Percentiles rank a stretch among this genome's conserved stretches.
Evolutionary conservation across 2,113 vertebrate species (phyloP).

Genomic region (Colistium nudipinnis): DNA sequence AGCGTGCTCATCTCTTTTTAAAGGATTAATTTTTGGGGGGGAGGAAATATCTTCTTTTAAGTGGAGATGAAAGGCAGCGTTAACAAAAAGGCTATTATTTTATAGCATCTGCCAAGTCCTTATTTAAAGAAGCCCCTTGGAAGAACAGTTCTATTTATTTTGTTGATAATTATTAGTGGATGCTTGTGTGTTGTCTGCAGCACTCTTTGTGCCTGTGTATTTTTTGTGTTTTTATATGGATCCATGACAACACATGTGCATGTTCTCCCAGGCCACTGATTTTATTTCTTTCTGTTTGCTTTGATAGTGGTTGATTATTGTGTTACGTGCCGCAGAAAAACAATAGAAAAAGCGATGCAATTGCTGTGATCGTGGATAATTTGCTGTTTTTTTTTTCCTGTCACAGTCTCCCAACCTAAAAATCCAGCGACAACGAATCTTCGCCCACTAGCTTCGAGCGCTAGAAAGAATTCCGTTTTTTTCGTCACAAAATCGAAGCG

Average conservation of each 20-base stretch:
- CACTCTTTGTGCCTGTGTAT: not conserved
- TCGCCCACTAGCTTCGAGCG: not conserved
- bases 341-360: not conserved
- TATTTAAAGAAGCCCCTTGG: slow-evolving; percentile 17
- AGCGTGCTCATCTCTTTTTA: slow-evolving; percentile 45
- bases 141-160: slow-evolving; percentile 27
- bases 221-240: slow-evolving; percentile 21
- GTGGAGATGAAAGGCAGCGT: not conserved
- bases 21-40: slow-evolving; percentile 36
- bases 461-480: slow-evolving; percentile 4
- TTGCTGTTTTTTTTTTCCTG: not conserved
- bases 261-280: no score
- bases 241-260: not conserved
- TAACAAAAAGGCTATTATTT: slow-evolving; percentile 24
- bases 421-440: not conserved
- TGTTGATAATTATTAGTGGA: slow-evolving; percentile 22
- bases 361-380: slow-evolving; percentile 6
- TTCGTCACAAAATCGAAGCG: slow-evolving; percentile 47
- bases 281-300: slow-evolving; percentile 9
- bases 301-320: not conserved
- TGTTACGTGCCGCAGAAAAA: not conserved
- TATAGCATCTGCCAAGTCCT: slow-evolving; percentile 19
- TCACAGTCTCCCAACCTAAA: not conserved
- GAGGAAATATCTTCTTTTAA: slow-evolving; percentile 24
- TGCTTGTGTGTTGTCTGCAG: not conserved